Evolutionary conservation across 1,140 invertebrate genomes (phyloP).

Genomic region (Aphaenogaster rudis): DNA sequence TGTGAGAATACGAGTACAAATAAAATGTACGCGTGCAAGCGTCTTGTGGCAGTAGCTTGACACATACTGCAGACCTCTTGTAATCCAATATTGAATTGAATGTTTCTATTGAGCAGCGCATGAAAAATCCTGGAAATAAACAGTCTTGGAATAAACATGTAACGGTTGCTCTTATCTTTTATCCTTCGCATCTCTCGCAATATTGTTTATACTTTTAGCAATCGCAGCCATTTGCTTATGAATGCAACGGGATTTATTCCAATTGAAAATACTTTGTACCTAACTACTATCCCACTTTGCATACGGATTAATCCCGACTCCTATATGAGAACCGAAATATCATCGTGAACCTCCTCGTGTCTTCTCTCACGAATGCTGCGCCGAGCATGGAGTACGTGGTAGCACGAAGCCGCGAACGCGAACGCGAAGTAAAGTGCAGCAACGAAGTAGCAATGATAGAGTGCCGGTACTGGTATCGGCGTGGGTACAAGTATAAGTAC

Average conservation of each 20-base stretch:
- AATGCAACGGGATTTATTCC: slow-evolving; percentile 38
- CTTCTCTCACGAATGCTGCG: slow-evolving; percentile 24
- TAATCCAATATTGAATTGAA: slow-evolving; percentile 46
- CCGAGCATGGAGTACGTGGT: slow-evolving; percentile 21
- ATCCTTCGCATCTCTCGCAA: neutral
- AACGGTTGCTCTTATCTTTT: neutral
- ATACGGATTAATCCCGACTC: slow-evolving; percentile 41
- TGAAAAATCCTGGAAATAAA: slow-evolving; percentile 6
- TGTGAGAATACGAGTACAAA: slow-evolving; percentile 27
- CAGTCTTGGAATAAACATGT: neutral
- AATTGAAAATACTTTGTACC: neutral
- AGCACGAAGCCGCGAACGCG: slow-evolving; percentile 40
- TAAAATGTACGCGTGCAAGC: slow-evolving; percentile 37
- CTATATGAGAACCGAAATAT: slow-evolving; percentile 42
- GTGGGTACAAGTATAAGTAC: slow-evolving; percentile 48
- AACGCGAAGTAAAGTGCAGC: slow-evolving; percentile 56
- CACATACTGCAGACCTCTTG: neutral
- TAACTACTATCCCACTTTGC: slow-evolving; percentile 21
- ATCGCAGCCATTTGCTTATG: neutral
- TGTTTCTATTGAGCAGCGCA: slow-evolving; percentile 18
- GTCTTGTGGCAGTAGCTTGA: slow-evolving; percentile 49
- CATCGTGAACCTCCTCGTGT: slow-evolving; percentile 8
- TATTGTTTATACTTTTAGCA: slow-evolving; percentile 28
- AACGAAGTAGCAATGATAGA: slow-evolving; percentile 64
- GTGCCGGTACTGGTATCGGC: slow-evolving; percentile 52